A percentile compares a stretch with the other conserved stretches of the same genome.
phyloP scores from a whole-genome alignment of 92 coral and sea anemone species.

The Virgularia gustaviana region DNA sequence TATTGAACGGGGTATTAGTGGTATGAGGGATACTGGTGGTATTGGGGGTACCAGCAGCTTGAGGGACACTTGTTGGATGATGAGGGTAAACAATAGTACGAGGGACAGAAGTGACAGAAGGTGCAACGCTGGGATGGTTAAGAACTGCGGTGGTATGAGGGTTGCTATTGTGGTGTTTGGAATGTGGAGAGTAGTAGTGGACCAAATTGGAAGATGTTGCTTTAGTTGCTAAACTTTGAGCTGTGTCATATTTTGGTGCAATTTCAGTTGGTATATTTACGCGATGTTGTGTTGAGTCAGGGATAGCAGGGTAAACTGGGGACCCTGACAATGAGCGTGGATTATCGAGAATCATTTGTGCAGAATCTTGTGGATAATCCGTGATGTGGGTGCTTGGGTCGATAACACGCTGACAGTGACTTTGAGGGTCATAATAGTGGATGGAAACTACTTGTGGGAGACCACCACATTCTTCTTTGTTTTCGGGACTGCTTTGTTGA shows the following conservation, averaged over 20 bases:
- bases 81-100: background rate
- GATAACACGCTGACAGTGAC: background rate
- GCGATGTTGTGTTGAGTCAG: background rate
- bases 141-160: background rate
- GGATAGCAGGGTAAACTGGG: background rate
- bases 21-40: background rate
- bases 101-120: too few relatives aligned
- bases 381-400: conserved; percentile 17
- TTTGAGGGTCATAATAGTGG: conserved; percentile 16
- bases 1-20: too few relatives aligned
- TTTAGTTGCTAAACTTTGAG: background rate
- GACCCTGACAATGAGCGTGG: background rate
- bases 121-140: background rate
- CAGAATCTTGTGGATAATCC: background rate
- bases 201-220: background rate
- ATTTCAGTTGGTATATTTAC: background rate
- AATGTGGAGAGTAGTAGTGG: conserved; percentile 1
- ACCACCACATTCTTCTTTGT: background rate
- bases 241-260: background rate
- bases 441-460: conserved; percentile 14
- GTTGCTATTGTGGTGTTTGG: conserved; percentile 4
- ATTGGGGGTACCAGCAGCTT: background rate
- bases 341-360: background rate
- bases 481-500: background rate
- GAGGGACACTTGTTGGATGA: background rate